Evolutionary conservation across 1,140 invertebrate species (phyloP), one percentile per base, ranked within the genome.

Genomic region (Drosophila busckii): DNA sequence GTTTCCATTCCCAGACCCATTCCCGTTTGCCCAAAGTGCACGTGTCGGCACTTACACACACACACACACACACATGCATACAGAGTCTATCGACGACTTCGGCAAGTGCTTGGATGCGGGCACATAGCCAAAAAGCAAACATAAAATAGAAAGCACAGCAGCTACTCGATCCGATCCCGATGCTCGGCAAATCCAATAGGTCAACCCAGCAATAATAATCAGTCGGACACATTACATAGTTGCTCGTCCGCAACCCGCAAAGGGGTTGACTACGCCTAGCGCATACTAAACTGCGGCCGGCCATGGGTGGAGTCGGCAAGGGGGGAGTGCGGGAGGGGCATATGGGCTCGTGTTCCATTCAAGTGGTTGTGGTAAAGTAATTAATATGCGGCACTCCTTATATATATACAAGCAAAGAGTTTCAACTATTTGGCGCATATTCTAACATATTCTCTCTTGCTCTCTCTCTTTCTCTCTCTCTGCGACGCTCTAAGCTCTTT

Each of bases 331-430:
- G 38, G 7, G 37, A n/a, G 4, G 48, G 23, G 53, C 54, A 9
- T 20, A 26, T 37, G n/a, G 35, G 35, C 35, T 62, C 58, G 59
- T 42, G 53, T 64, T 59, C 61, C 61, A 60, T 60, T 64, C 61
- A 64, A 64, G 61, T 64, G 61, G 61, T 20, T 60, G 38, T 42
- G 70, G 63, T 58, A 60, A n/a, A 59, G 53, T 76, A 69, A 75
- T 75, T 75, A 75, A 75, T 75, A 75, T 75, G 70, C 70, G 70
- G 70, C 70, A 76, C 70, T 75, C 70, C 70, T 76, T 76, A 65
- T 25, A n/a, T n/a, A n/a, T n/a, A n/a, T n/a, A n/a, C 40, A 48
- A 48, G 16, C 28, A 42, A 19, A 25, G 42, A n/a, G n/a, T n/a
- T n/a, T 12, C 41, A 54, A 68, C 52, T 52, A 68, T 68, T 69